Conservation (phyloP, 2,113 vertebrate species). For the Rallus limicola region DNA sequence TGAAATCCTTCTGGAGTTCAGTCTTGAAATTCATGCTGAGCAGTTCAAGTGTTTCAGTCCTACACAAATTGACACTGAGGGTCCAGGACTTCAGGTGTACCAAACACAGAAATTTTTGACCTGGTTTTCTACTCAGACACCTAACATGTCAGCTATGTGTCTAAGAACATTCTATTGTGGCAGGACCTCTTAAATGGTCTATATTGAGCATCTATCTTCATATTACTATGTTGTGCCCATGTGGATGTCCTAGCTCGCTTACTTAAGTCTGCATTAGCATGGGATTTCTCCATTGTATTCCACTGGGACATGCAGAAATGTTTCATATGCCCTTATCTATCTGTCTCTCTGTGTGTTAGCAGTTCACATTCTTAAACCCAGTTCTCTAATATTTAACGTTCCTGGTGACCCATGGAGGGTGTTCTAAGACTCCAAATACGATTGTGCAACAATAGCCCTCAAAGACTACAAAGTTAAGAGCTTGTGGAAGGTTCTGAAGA, state of each 20-base stretch:
- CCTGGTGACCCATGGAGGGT: background rate
- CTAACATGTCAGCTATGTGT: background rate
- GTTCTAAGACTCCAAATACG: background rate
- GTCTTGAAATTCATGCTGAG: background rate
- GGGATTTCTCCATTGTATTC: background rate
- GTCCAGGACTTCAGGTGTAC: background rate
- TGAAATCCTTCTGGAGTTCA: background rate
- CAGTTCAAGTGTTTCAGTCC: background rate
- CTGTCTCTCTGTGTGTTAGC: background rate
- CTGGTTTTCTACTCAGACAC: background rate
- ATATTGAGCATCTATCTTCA: background rate
- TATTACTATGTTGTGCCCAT: background rate
- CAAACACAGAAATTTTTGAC: background rate
- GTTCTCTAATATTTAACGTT: background rate
- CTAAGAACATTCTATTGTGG: background rate
- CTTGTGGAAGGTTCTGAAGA: background rate
- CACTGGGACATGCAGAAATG: background rate
- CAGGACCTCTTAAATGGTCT: background rate
- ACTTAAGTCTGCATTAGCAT: background rate
- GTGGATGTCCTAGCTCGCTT: background rate
- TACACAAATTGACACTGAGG: background rate
- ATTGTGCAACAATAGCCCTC: background rate
- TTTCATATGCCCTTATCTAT: background rate
- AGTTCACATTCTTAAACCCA: background rate
- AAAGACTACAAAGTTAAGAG: background rate